Evolutionary conservation across 2,113 vertebrate genomes (phyloP).

Genomic region (Rhinoptilus africanus): DNA sequence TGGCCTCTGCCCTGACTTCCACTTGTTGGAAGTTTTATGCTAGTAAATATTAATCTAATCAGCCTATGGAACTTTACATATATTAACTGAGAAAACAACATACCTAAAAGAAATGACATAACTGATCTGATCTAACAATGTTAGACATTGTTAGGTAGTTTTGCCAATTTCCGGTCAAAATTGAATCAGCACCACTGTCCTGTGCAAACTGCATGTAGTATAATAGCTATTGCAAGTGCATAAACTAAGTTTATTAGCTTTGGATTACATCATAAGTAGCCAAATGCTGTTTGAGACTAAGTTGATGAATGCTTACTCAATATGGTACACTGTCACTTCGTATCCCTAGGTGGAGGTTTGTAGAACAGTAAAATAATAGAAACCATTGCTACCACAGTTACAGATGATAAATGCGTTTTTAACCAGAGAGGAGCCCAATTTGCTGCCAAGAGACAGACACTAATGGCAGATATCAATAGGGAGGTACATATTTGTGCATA

Average conservation of each 20-base stretch:
- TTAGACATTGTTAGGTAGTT: not conserved
- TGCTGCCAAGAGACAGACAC: not conserved
- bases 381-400: not conserved
- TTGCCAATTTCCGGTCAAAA: not conserved
- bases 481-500: not conserved
- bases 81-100: not conserved
- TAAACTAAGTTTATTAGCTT: not conserved
- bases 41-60: not conserved
- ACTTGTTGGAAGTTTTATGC: not conserved
- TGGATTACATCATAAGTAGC: not conserved
- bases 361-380: not conserved
- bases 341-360: not conserved
- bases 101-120: not conserved
- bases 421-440: not conserved
- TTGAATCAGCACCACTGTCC: not conserved
- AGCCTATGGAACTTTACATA: not conserved
- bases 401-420: not conserved
- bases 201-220: not conserved
- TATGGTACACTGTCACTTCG: rapidly evolving
- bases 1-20: rapidly evolving
- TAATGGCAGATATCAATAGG: not conserved
- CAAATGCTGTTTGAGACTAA: not conserved
- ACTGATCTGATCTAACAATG: not conserved
- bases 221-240: not conserved
- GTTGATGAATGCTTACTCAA: not conserved